Evolutionary conservation across 2,113 vertebrate species (phyloP).

Genomic region (Thermophis baileyi): DNA sequence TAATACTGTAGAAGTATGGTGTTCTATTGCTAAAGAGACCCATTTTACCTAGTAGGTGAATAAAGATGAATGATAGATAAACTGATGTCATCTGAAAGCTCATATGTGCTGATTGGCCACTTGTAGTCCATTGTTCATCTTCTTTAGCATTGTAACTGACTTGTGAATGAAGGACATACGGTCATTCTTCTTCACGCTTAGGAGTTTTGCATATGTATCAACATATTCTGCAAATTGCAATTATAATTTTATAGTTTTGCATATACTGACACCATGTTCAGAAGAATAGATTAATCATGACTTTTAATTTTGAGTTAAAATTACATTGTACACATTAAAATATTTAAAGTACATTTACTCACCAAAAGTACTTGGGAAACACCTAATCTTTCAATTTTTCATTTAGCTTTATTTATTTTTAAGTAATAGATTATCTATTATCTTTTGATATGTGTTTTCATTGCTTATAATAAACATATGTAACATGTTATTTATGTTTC

Average conservation of each 20-base stretch:
- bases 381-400: not conserved
- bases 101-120: not conserved
- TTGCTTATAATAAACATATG: conserved; percentile 41
- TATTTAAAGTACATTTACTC: conserved; percentile 23
- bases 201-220: not conserved
- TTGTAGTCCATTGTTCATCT: not conserved
- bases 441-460: conserved; percentile 8
- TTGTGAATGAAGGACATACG: not conserved
- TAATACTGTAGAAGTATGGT: no score
- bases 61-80: not conserved
- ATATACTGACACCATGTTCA: not conserved
- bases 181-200: not conserved
- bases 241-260: not conserved
- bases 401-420: not conserved
- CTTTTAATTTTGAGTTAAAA: not conserved
- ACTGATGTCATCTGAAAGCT: not conserved
- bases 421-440: not conserved
- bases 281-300: not conserved
- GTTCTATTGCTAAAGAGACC: not conserved
- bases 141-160: not conserved
- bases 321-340: not conserved
- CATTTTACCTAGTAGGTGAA: not conserved
- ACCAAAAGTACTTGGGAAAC: conserved; percentile 5
- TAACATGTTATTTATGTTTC: conserved; percentile 24
- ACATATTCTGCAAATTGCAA: not conserved